Percentiles rank a stretch among this genome's conserved stretches.
These are phyloP conservation scores for Phoxinus dragarum DNA, from an alignment of 2,797 vertebrate genomes.

Conservation along the genomic window DNA sequence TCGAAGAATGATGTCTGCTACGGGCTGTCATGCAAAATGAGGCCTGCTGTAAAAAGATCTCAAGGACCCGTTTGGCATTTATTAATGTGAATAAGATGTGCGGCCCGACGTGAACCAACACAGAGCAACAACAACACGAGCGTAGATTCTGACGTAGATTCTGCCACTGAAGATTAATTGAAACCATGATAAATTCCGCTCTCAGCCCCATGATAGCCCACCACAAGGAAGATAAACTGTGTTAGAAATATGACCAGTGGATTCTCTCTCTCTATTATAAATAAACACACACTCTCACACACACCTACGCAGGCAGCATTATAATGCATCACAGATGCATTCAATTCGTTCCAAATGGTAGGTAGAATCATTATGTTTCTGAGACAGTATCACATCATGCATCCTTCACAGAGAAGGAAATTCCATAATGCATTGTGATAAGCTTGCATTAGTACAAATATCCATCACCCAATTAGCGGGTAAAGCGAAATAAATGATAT, in stretches of 20 bases:
- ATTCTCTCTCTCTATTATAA: not conserved
- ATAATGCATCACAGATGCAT: not conserved
- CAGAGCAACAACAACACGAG: constrained; percentile 25
- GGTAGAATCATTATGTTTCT: not conserved
- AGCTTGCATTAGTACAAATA: not conserved
- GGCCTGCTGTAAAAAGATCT: not conserved
- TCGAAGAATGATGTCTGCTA: not conserved
- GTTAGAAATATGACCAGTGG: not conserved
- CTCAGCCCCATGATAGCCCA: not conserved
- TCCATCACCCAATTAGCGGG: not conserved
- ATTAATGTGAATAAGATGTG: constrained; percentile 39
- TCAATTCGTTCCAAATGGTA: not conserved
- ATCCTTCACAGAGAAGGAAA: not conserved
- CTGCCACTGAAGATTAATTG: constrained; percentile 11
- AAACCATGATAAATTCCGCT: not conserved
- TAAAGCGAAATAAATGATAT: not conserved
- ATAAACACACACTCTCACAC: not conserved
- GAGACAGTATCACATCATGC: not conserved
- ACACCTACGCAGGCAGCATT: not conserved
- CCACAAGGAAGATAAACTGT: constrained; percentile 9
- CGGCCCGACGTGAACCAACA: constrained; percentile 27
- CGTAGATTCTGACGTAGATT: constrained; percentile 13
- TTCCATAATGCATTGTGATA: not conserved
- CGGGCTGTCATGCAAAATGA: constrained; percentile 16
- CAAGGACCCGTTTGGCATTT: constrained; percentile 29